Percentiles rank a stretch among this genome's conserved stretches.
These are phyloP conservation scores for Novumbra hubbsi DNA, from an alignment of 2,797 vertebrate species.

Conservation along the genomic window DNA sequence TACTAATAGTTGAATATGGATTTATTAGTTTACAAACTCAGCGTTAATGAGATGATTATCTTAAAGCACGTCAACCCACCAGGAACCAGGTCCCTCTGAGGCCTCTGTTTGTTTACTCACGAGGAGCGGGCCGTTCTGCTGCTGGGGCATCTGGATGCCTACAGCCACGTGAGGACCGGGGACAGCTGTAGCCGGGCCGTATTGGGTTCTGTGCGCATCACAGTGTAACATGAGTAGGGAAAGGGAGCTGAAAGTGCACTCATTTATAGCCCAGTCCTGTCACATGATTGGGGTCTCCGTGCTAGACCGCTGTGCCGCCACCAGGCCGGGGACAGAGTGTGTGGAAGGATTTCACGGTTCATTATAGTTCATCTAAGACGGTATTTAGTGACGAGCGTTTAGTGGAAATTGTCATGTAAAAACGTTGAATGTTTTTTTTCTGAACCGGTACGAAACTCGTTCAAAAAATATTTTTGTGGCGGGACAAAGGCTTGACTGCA, in stretches of 20 bases:
- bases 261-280: conserved; percentile 55
- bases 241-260: conserved; percentile 15
- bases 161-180: conserved; percentile 37
- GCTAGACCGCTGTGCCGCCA: conserved; percentile 3
- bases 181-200: conserved; percentile 37
- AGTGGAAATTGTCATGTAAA: not conserved
- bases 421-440: too few species aligned
- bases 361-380: not conserved
- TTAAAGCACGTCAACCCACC: not conserved
- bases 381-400: not conserved
- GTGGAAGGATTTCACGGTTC: conserved; percentile 1
- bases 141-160: conserved; percentile 16
- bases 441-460: not conserved
- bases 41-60: not conserved
- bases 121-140: not conserved
- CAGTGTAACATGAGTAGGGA: conserved; percentile 19
- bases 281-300: conserved; percentile 32
- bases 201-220: conserved; percentile 22
- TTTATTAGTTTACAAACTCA: too few species aligned
- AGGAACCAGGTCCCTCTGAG: not conserved
- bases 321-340: conserved; percentile 21
- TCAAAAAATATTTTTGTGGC: not conserved
- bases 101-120: not conserved
- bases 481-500: not conserved
- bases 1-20: too few species aligned